These are phyloP conservation scores for Pituophis catenifer DNA, from an alignment of 2,113 vertebrate species.

Conservation along the genomic window DNA sequence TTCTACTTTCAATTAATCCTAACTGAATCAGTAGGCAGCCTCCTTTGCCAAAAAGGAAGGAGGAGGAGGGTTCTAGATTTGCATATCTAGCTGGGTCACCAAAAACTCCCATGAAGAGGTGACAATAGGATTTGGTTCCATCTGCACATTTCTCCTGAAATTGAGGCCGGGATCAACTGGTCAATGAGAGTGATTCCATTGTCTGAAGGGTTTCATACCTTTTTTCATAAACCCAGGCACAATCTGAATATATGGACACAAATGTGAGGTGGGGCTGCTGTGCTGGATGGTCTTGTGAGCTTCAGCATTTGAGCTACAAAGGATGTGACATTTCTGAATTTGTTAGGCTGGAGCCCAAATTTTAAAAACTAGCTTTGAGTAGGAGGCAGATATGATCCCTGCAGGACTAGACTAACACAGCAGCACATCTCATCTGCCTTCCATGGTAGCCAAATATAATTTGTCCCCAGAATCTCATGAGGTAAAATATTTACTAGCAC, in stretches of 20 bases:
- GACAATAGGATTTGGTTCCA: not conserved
- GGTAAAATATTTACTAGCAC: not conserved
- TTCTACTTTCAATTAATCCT: not conserved
- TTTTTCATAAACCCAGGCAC: not conserved
- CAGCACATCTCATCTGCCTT: not conserved
- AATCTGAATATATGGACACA: not conserved
- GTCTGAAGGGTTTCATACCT: not conserved
- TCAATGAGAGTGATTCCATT: not conserved
- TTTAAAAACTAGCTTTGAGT: not conserved
- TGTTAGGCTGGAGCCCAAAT: not conserved
- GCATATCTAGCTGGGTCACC: not conserved
- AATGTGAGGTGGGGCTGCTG: not conserved
- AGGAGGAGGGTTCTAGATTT: not conserved
- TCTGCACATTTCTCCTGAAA: not conserved
- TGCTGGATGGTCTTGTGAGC: not conserved
- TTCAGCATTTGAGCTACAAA: not conserved
- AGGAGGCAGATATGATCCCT: not conserved
- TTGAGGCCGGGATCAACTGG: not conserved
- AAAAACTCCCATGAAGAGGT: not conserved
- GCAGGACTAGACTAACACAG: not conserved
- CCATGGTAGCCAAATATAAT: not conserved
- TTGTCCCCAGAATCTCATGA: not conserved
- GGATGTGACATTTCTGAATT: not conserved
- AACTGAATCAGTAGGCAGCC: rapidly evolving
- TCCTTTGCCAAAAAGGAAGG: not conserved